phyloP scores from a whole-genome alignment of 2,888 invertebrate genomes.

The Drosophila buzzatii region DNA sequence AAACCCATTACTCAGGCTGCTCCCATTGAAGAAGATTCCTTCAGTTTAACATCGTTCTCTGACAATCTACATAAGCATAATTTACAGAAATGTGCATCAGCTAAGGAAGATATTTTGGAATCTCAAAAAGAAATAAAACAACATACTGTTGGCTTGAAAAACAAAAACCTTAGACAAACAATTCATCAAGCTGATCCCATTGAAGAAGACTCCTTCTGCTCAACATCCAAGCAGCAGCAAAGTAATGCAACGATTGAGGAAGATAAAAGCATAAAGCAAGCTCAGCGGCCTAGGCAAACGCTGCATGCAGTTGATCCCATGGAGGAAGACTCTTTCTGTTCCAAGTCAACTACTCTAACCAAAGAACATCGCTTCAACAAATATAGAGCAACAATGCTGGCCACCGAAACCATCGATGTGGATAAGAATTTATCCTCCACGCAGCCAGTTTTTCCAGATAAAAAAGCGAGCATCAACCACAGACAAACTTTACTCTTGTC shows the following conservation, averaged over 20 bases:
- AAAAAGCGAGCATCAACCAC: background rate
- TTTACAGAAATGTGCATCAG: constrained; percentile 6
- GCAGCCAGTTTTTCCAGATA: background rate
- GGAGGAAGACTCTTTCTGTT: constrained; percentile 28
- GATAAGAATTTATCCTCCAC: background rate
- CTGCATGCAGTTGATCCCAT: constrained; percentile 22
- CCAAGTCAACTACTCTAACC: background rate
- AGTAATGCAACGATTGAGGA: constrained; percentile 5
- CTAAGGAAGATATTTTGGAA: constrained; percentile 3
- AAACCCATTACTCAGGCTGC: background rate
- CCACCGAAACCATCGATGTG: background rate
- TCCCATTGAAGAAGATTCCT: constrained; percentile 2
- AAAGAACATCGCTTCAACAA: background rate
- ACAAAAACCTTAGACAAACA: constrained; percentile 6
- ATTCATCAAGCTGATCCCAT: constrained; percentile 10
- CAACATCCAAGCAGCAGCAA: background rate
- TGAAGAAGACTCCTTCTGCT: constrained; percentile 19
- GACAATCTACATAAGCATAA: constrained; percentile 6
- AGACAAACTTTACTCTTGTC: constrained; percentile 19
- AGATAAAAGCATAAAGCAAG: background rate
- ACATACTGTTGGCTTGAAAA: background rate
- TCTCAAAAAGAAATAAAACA: background rate
- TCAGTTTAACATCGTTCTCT: background rate
- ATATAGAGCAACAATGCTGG: background rate
- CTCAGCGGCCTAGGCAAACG: constrained; percentile 3